Evolutionary conservation across 2,888 invertebrate genomes (phyloP), one percentile per base, ranked within the genome.

Genomic region (Dryobotodes eremita): DNA sequence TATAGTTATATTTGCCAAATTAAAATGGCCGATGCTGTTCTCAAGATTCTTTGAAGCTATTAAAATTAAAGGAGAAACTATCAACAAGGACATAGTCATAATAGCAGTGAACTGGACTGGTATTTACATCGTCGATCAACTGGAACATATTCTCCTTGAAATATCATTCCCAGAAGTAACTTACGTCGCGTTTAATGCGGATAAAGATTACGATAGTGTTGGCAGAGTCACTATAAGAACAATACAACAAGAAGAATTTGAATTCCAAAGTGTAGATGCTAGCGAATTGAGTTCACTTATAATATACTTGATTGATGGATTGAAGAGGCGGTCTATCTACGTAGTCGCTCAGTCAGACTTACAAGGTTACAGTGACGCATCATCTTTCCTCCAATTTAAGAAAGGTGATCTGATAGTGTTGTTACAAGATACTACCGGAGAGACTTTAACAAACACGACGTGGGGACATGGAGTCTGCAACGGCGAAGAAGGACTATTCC

Each of bases 41-140:
- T 99, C 99, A 0, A 97, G 99, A 91, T 99, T 99, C 94, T 99
- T 98, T 92, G 99, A 99, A 96, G 99, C 98, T 0, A 97, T 98
- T n/a, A 98, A 98, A 92, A 95, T 97, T 69, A 98, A 98, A 82
- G 98, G 98, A 0, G 98, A 98, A 0, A 96, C 97, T 50, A 96
- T 98, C 13, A 96, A 97, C 13, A 97, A 97, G 87, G 97, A 98
- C 88, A 98, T 99, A 89, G 97, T 99, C 36, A 98, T 99, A 75
- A 98, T 99, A 84, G 99, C 99, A 6, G 98, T 99, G 7, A 99
- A 99, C 95, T 99, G 99, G 98, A 98, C 98, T 0, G 99, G 99
- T 3, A 98, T 99, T 74, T 99, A 98, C 91, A 98, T 99, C 76
- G 98, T 99, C 0, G 99, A 99, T 94, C 98, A 99, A 94, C 98